These are phyloP conservation scores for Drosophila limbata DNA, from an alignment of 2,888 invertebrate genomes.

Conservation along the genomic window DNA sequence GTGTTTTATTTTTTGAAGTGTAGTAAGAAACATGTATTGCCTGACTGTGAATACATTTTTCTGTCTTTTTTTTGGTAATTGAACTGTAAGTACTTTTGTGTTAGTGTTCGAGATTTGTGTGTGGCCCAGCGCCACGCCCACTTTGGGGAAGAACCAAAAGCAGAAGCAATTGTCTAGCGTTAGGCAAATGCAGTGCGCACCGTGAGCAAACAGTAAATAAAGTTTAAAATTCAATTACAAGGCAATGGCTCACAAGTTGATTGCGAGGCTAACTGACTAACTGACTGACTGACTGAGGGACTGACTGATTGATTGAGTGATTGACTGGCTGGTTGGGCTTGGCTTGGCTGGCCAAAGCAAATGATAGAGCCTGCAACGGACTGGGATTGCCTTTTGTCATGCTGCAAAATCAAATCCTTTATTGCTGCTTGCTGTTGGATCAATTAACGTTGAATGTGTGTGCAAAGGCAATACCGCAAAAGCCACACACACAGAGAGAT, in stretches of 20 bases:
- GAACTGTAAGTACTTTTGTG: conserved; percentile 71
- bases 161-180: conserved; percentile 52
- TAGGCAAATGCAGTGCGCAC: conserved; percentile 51
- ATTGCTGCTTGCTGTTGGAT: conserved; percentile 79
- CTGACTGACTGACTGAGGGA: conserved; percentile 16
- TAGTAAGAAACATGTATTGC: conserved; percentile 32
- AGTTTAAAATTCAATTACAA: conserved; percentile 80
- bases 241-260: conserved; percentile 76
- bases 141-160: conserved; percentile 6
- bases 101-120: conserved; percentile 27
- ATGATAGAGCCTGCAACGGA: conserved; percentile 52
- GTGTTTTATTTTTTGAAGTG: conserved; percentile 63
- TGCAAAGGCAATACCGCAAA: conserved; percentile 77
- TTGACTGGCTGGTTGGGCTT: conserved; percentile 25
- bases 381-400: conserved; percentile 73
- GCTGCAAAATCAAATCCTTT: conserved; percentile 79
- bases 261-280: conserved; percentile 49
- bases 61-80: conserved; percentile 60
- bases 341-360: conserved; percentile 55
- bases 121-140: conserved; percentile 33
- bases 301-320: conserved; percentile 23
- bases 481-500: conserved; percentile 60
- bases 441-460: conserved; percentile 80
- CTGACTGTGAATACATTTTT: background rate
- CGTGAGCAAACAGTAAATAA: conserved; percentile 74